Conservation (phyloP, 2,888 invertebrate genomes). For the Himalopsyche kuldschensis region DNA sequence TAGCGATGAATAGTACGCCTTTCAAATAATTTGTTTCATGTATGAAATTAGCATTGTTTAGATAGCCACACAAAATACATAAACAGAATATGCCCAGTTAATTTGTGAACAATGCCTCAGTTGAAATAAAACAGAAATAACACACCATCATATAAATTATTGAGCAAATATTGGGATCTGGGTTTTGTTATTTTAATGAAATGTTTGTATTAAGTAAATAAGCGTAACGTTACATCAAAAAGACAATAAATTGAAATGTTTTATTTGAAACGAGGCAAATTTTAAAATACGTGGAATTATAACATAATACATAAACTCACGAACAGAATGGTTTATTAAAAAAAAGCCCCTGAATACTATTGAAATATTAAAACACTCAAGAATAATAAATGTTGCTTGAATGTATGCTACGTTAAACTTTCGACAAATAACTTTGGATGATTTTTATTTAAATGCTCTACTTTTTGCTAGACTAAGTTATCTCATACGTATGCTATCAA, state of each 20-base stretch:
- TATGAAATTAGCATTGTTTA: neutral
- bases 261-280: no score
- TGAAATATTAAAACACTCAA: no score
- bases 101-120: neutral
- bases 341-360: no score
- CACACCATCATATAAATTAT: neutral
- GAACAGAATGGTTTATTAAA: no score
- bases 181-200: slow-evolving; percentile 11
- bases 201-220: neutral
- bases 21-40: neutral
- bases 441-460: no score
- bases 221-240: neutral
- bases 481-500: no score
- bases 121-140: neutral
- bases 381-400: no score
- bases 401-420: no score
- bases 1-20: neutral
- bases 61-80: neutral
- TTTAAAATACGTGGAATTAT: no score
- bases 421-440: no score
- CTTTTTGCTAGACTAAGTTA: no score
- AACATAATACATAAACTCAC: no score
- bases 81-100: neutral
- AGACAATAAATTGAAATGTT: neutral
- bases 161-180: neutral